These are phyloP conservation scores for Macquaria australasica DNA, from an alignment of 2,113 vertebrate genomes.

Conservation along the genomic window DNA sequence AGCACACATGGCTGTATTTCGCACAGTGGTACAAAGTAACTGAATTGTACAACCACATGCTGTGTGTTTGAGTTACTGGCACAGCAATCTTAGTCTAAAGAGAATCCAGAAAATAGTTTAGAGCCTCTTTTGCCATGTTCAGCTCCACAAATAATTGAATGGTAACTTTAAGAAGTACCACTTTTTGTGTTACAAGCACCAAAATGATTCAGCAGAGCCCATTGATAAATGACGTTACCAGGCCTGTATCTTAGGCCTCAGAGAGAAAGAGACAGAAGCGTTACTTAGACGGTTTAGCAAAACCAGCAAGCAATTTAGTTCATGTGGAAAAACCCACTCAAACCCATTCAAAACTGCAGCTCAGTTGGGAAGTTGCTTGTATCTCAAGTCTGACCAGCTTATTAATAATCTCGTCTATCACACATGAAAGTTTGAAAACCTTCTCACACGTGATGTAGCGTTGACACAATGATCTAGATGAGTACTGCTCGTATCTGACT, in stretches of 20 bases:
- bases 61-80: too few species aligned
- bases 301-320: neutral
- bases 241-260: neutral
- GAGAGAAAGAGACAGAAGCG: neutral
- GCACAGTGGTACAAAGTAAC: too few species aligned
- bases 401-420: neutral
- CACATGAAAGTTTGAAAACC: neutral
- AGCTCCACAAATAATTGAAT: too few species aligned
- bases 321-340: neutral
- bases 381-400: neutral
- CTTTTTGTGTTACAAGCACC: neutral
- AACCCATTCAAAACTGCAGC: too few species aligned
- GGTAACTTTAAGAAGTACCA: neutral
- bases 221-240: neutral
- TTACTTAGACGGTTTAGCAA: neutral
- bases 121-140: too few species aligned
- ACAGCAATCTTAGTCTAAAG: too few species aligned
- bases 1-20: too few species aligned
- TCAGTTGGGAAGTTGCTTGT: too few species aligned
- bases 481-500: neutral
- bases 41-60: too few species aligned
- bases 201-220: neutral
- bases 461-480: neutral
- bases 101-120: too few species aligned
- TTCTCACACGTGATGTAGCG: neutral